These are phyloP conservation scores for Oncorhynchus kisutch DNA, from an alignment of 2,113 vertebrate species.

Conservation along the genomic window DNA sequence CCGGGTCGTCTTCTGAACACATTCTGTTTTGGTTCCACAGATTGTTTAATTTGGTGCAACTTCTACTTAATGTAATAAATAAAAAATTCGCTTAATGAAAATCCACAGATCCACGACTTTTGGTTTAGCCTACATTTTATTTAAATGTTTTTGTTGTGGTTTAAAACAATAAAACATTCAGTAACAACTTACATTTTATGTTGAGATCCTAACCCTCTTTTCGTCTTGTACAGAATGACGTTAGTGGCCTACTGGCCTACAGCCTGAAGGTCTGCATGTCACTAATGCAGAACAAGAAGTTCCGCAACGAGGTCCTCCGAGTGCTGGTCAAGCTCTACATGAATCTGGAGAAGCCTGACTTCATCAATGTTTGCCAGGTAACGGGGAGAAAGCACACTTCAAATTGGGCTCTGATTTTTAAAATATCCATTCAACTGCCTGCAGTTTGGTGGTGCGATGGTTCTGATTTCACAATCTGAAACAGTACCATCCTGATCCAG, in stretches of 20 bases:
- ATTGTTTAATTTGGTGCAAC: neutral
- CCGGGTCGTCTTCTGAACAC: neutral
- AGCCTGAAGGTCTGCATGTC: slow-evolving; percentile 99
- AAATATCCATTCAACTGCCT: neutral
- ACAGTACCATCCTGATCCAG: too few relatives aligned
- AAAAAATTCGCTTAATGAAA: neutral
- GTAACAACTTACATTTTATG: too few relatives aligned
- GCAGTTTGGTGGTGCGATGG: neutral
- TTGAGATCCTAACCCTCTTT: neutral
- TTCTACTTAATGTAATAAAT: neutral
- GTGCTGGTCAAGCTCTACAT: slow-evolving; percentile 98
- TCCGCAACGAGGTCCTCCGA: slow-evolving; percentile 92
- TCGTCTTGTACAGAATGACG: slow-evolving; percentile 83
- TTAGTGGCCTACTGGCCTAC: slow-evolving; percentile 95
- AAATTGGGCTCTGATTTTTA: neutral
- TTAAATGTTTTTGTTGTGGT: too few relatives aligned
- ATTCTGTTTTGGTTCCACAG: too few relatives aligned
- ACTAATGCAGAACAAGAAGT: slow-evolving; percentile 98
- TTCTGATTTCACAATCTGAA: too few relatives aligned
- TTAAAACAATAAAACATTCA: too few relatives aligned
- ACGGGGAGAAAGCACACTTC: neutral
- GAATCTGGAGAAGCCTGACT: slow-evolving; percentile 98
- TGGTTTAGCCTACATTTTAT: too few relatives aligned
- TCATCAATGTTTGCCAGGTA: slow-evolving; percentile 99
- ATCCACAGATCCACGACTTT: too few relatives aligned